Conservation (phyloP, 2,113 vertebrate species). For the Takifugu flavidus region DNA sequence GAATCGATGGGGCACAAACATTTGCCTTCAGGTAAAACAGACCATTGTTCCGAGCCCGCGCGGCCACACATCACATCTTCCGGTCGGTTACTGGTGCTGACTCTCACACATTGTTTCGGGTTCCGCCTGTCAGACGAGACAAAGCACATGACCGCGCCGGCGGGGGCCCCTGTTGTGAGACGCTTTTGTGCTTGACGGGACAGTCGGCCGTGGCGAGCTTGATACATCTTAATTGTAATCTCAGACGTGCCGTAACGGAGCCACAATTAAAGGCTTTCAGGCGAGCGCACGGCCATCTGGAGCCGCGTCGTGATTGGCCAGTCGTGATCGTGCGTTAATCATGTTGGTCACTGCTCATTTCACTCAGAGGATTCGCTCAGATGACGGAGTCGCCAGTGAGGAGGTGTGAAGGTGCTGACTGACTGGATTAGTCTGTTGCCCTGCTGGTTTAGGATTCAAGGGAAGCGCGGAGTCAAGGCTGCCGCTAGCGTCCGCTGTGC, state of each 20-base stretch:
- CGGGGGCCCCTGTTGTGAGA: constrained; percentile 30
- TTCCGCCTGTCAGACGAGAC: constrained; percentile 46
- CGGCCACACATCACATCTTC: constrained; percentile 68
- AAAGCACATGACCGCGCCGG: constrained; percentile 45
- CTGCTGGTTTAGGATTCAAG: constrained; percentile 5
- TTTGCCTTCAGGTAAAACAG: constrained; percentile 61
- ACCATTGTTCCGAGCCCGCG: constrained; percentile 62
- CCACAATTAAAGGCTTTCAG: constrained; percentile 49
- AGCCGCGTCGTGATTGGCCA: constrained; percentile 32
- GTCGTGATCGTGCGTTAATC: constrained; percentile 32
- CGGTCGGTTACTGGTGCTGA: constrained; percentile 53
- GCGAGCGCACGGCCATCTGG: constrained; percentile 54
- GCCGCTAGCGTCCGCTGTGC: constrained; percentile 11
- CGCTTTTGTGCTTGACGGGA: constrained; percentile 46
- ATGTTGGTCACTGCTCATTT: constrained; percentile 39
- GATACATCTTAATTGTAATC: constrained; percentile 52
- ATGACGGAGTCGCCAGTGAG: constrained; percentile 5
- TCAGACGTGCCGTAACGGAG: constrained; percentile 32
- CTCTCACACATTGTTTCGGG: constrained; percentile 63
- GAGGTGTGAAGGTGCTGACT: not conserved
- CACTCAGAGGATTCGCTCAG: constrained; percentile 11
- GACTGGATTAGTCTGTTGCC: not conserved
- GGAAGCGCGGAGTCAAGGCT: not conserved
- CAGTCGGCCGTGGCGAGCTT: constrained; percentile 35
- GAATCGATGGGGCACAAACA: constrained; percentile 63